Percentiles rank a stretch among this genome's conserved stretches.
Conservation (phyloP, 2,113 vertebrate species). For the Fregetta grallaria region DNA sequence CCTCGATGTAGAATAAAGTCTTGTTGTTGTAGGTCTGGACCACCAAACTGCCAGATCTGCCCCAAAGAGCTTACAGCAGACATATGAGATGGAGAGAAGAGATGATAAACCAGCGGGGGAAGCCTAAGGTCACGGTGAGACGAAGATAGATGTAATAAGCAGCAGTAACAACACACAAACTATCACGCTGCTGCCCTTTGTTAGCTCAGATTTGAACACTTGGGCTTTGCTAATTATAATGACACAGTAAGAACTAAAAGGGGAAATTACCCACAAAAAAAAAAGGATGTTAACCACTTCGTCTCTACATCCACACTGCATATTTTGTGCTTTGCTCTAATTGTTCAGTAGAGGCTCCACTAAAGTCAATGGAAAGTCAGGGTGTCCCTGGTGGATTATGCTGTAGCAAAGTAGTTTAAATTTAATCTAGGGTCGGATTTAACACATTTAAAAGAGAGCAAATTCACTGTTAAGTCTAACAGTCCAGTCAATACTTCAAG, state of each 20-base stretch:
- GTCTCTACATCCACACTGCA: neutral
- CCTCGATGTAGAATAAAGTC: neutral
- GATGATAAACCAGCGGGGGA: neutral
- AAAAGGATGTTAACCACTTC: constrained; percentile 31
- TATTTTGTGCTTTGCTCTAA: constrained; percentile 35
- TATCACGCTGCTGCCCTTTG: neutral
- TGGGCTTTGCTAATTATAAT: constrained; percentile 53
- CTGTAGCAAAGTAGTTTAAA: constrained; percentile 54
- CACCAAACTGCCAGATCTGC: neutral
- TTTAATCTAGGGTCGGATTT: constrained; percentile 54
- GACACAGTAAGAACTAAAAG: constrained; percentile 25
- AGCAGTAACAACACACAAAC: constrained; percentile 32
- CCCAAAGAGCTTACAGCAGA: neutral
- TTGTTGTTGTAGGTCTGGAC: neutral
- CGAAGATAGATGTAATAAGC: constrained; percentile 24
- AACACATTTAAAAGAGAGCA: constrained; percentile 56
- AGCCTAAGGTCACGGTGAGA: neutral
- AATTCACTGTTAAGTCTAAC: constrained; percentile 51
- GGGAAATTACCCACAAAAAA: constrained; percentile 21
- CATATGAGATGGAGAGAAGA: neutral
- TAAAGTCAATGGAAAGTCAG: constrained; percentile 59
- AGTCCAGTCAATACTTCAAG: constrained; percentile 47
- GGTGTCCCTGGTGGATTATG: constrained; percentile 20
- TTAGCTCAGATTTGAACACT: constrained; percentile 19
- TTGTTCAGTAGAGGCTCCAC: constrained; percentile 33